Evolutionary conservation across 2,888 invertebrate genomes (phyloP).

Genomic region (Drepana falcataria): DNA sequence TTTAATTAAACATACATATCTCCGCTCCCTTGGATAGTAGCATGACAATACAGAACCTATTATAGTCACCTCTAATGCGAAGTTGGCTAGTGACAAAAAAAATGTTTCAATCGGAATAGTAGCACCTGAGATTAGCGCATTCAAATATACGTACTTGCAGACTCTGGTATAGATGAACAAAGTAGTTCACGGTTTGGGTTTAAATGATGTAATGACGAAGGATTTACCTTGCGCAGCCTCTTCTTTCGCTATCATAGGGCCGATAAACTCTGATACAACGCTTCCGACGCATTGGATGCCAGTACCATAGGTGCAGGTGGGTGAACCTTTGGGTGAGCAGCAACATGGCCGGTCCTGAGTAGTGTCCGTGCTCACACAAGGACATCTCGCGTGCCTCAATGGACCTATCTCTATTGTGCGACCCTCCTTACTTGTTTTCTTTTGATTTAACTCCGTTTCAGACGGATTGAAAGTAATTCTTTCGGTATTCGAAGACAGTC

Average conservation of each 20-base stretch:
- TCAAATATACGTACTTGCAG: too few species aligned
- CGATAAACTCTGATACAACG: slow-evolving; percentile 31
- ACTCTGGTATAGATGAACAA: too few species aligned
- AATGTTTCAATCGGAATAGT: too few species aligned
- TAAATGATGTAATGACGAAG: too few species aligned
- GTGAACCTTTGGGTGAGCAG: slow-evolving; percentile 13
- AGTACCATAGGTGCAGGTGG: not conserved
- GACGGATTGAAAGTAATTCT: not conserved
- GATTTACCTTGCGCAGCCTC: slow-evolving; percentile 25
- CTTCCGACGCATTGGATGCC: slow-evolving; percentile 13
- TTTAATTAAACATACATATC: not conserved
- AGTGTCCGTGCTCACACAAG: slow-evolving; percentile 34
- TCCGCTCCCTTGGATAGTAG: too few species aligned
- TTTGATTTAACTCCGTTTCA: not conserved
- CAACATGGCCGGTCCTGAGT: slow-evolving; percentile 45
- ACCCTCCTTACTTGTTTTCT: not conserved
- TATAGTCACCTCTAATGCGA: too few species aligned
- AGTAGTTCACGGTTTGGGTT: too few species aligned
- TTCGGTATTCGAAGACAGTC: not conserved
- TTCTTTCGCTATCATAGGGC: slow-evolving; percentile 31
- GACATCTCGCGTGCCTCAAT: slow-evolving; percentile 4
- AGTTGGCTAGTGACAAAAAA: too few species aligned
- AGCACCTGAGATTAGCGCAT: too few species aligned
- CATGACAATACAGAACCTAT: too few species aligned
- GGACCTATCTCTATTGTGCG: not conserved